These are phyloP conservation scores for Acipenser transmontanus DNA, from an alignment of 2,797 vertebrate species.

Conservation along the genomic window DNA sequence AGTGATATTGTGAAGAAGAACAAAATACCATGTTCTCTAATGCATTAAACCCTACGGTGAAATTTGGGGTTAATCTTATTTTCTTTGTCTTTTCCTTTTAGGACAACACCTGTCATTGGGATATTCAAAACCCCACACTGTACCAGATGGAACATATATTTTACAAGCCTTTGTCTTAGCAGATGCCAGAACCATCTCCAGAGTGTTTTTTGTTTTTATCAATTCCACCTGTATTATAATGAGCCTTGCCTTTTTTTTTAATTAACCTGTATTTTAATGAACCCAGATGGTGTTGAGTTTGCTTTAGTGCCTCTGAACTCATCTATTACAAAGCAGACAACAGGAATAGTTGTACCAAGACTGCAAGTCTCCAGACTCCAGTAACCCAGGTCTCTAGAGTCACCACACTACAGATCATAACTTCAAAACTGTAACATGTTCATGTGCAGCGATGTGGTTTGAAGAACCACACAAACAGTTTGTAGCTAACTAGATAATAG, in stretches of 20 bases:
- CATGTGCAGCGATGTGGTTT: too few species aligned
- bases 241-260: neutral
- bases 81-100: conserved; percentile 3
- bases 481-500: too few species aligned
- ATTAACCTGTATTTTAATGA: neutral
- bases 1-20: neutral
- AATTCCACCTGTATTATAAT: conserved; percentile 1
- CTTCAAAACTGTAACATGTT: too few species aligned
- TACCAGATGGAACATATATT: neutral
- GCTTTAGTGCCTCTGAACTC: too few species aligned
- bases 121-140: neutral
- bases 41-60: neutral
- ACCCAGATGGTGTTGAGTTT: neutral
- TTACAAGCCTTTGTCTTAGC: neutral
- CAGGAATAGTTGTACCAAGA: too few species aligned
- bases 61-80: neutral
- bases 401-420: too few species aligned
- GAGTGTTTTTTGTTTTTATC: neutral
- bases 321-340: too few species aligned
- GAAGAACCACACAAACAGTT: too few species aligned
- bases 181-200: neutral
- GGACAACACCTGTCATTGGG: conserved; percentile 1
- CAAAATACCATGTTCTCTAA: neutral
- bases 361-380: too few species aligned
- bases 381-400: too few species aligned